Evolutionary conservation across 2,888 invertebrate species (phyloP).

Genomic region (Parelbella ahira): DNA sequence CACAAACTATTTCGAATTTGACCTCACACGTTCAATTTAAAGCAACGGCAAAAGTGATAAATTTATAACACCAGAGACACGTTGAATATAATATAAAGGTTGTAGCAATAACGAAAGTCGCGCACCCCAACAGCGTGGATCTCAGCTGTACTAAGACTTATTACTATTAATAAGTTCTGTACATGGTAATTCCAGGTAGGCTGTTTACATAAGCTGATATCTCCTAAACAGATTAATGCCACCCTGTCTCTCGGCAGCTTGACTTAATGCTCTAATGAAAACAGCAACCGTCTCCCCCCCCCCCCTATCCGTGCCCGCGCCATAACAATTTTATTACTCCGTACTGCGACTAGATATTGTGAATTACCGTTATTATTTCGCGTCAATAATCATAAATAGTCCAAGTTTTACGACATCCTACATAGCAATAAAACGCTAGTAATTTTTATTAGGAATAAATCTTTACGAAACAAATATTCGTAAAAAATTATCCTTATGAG

Average conservation of each 20-base stretch:
- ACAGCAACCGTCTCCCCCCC: slow-evolving; percentile 41
- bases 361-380: slow-evolving; percentile 41
- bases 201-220: slow-evolving; percentile 55
- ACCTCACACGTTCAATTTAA: too few species aligned
- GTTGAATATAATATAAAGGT: too few species aligned
- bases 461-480: slow-evolving; percentile 17
- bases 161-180: slow-evolving; percentile 24
- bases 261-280: slow-evolving; percentile 63
- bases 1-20: too few species aligned
- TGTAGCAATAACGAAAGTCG: too few species aligned
- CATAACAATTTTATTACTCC: slow-evolving; percentile 48
- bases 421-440: slow-evolving; percentile 26
- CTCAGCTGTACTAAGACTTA: too few species aligned
- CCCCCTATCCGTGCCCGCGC: slow-evolving; percentile 35
- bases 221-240: slow-evolving; percentile 66
- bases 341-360: slow-evolving; percentile 41
- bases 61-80: too few species aligned
- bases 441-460: slow-evolving; percentile 19
- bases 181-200: slow-evolving; percentile 44
- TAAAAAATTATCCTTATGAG: too few species aligned
- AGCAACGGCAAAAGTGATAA: too few species aligned
- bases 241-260: slow-evolving; percentile 43
- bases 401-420: slow-evolving; percentile 34
- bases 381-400: slow-evolving; percentile 43
- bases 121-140: too few species aligned